A percentile compares a stretch with the other conserved stretches of the same genome.
These are phyloP conservation scores for Caenorhabditis imperialis DNA, from an alignment of 2,888 invertebrate genomes.

Conservation along the genomic window DNA sequence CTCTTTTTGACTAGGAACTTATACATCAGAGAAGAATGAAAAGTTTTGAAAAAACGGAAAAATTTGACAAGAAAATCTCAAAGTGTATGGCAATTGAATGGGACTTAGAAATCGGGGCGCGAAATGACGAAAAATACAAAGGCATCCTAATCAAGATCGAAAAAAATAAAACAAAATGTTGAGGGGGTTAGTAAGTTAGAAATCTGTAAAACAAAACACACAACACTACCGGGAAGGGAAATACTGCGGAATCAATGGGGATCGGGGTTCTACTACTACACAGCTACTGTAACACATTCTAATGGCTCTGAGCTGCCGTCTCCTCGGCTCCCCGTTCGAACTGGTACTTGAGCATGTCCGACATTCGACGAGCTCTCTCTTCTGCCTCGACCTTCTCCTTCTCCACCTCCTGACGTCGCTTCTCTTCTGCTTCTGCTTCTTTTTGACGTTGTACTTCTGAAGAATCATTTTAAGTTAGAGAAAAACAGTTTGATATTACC, in stretches of 20 bases:
- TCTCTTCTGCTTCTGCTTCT: slow-evolving; percentile 43
- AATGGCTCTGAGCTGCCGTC: slow-evolving; percentile 18
- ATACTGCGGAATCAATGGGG: background rate
- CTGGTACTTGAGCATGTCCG: slow-evolving; percentile 50
- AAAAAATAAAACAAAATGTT: slow-evolving; percentile 9
- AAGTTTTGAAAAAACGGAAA: background rate
- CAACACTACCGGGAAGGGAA: background rate
- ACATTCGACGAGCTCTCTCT: slow-evolving; percentile 42
- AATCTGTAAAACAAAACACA: background rate
- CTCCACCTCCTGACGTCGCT: slow-evolving; percentile 38
- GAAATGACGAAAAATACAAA: too few relatives aligned
- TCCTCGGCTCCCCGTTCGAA: slow-evolving; percentile 50
- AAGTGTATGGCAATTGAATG: slow-evolving; percentile 25
- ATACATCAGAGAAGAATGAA: background rate
- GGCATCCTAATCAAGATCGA: background rate
- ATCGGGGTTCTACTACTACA: background rate
- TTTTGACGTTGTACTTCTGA: slow-evolving; percentile 31
- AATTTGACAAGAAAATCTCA: slow-evolving; percentile 33
- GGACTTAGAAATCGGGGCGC: too few relatives aligned
- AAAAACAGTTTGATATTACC: too few relatives aligned
- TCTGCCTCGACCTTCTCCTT: slow-evolving; percentile 45
- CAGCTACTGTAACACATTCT: slow-evolving; percentile 10
- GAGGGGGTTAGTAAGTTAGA: slow-evolving; percentile 3
- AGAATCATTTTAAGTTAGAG: too few relatives aligned
- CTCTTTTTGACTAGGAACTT: too few relatives aligned